A percentile compares a stretch with the other conserved stretches of the same genome.
Conservation (phyloP, 1,140 invertebrate genomes). For the Anthonomus grandis region DNA sequence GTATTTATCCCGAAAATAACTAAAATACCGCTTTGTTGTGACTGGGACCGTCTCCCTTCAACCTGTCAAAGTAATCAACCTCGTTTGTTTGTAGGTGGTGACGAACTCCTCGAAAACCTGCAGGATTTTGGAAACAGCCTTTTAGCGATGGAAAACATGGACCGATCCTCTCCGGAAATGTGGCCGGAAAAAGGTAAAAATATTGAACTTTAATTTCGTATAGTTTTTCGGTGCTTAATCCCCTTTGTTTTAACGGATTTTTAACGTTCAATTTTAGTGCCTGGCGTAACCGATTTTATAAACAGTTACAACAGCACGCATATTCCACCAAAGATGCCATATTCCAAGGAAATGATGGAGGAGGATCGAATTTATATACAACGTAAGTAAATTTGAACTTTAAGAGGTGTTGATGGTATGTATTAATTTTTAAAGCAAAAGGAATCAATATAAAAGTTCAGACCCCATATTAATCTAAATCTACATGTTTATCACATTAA, state of each 20-base stretch:
- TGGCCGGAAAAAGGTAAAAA: constrained; percentile 91
- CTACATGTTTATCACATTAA: too few relatives aligned
- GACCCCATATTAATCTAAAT: too few relatives aligned
- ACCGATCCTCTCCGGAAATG: constrained; percentile 84
- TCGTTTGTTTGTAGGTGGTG: constrained; percentile 40
- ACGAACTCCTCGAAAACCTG: constrained; percentile 43
- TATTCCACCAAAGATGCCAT: constrained; percentile 54
- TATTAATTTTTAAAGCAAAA: too few relatives aligned
- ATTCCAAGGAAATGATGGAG: constrained; percentile 56
- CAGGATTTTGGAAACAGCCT: constrained; percentile 65
- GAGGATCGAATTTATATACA: constrained; percentile 71
- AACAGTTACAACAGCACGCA: constrained; percentile 51
- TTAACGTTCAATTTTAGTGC: constrained; percentile 53
- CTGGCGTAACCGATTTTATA: constrained; percentile 71
- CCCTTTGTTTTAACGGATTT: neutral
- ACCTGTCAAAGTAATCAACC: constrained; percentile 33
- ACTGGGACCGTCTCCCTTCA: constrained; percentile 21
- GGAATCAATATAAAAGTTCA: too few relatives aligned
- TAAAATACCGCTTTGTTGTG: constrained; percentile 18
- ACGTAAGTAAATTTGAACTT: constrained; percentile 61
- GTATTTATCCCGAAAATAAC: neutral
- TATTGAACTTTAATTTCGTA: neutral
- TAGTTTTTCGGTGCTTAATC: neutral
- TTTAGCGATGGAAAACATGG: constrained; percentile 82
- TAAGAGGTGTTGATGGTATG: too few relatives aligned